Percentiles rank a stretch among this genome's conserved stretches.
These are phyloP conservation scores for Oceanodroma tethys DNA, from an alignment of 2,113 vertebrate genomes.

Conservation along the genomic window DNA sequence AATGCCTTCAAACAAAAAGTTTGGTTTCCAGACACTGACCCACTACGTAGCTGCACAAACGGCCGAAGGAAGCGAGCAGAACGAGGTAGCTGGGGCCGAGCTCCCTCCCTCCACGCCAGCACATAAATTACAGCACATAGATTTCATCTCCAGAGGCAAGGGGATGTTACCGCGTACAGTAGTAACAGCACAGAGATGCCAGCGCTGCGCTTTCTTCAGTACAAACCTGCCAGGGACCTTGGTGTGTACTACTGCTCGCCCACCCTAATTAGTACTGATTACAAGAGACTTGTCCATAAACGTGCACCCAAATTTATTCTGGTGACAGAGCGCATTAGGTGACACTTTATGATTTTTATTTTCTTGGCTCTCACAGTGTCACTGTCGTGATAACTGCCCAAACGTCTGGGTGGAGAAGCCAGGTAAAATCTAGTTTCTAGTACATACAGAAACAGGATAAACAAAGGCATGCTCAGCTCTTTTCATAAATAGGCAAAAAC, in stretches of 20 bases:
- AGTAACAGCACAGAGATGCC: not conserved
- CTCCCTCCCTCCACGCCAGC: not conserved
- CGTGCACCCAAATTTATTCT: accelerated
- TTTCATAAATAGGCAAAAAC: not conserved
- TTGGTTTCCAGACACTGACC: not conserved
- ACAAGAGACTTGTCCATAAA: not conserved
- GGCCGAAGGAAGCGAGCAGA: not conserved
- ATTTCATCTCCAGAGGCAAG: not conserved
- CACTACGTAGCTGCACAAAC: accelerated
- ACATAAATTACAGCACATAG: not conserved
- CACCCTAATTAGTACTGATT: too few species aligned
- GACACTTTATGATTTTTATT: not conserved
- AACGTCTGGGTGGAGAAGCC: not conserved
- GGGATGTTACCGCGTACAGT: accelerated
- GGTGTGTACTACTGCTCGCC: accelerated
- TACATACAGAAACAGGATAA: not conserved
- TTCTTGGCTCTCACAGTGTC: not conserved
- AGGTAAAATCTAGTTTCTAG: not conserved
- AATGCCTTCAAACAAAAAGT: not conserved
- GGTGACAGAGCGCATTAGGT: accelerated
- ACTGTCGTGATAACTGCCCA: not conserved
- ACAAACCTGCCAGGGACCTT: not conserved
- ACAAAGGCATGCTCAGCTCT: not conserved
- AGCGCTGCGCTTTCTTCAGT: not conserved
- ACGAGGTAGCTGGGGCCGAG: not conserved